phyloP scores from a whole-genome alignment of 2,888 invertebrate genomes.

The Archips xylosteana region DNA sequence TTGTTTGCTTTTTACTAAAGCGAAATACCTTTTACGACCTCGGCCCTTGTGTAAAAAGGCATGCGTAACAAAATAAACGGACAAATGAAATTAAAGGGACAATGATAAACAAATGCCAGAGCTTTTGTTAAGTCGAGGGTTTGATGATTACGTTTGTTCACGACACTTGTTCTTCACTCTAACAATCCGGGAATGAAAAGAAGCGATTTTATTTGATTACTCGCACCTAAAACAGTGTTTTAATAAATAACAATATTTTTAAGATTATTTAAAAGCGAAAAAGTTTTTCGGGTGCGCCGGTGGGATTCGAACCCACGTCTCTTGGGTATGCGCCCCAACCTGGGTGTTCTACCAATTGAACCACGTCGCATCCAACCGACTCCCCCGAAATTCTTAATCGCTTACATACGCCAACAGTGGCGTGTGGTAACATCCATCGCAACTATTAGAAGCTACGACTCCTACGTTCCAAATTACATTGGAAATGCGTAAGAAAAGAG shows the following conservation, averaged over 20 bases:
- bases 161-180: neutral
- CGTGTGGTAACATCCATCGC: too few species aligned
- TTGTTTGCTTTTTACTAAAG: neutral
- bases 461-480: too few species aligned
- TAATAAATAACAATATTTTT: neutral
- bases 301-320: too few species aligned
- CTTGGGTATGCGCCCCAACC: too few species aligned
- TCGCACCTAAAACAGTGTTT: neutral
- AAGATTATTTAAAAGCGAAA: too few species aligned
- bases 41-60: slow-evolving; percentile 8
- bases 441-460: too few species aligned
- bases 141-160: slow-evolving; percentile 4
- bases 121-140: slow-evolving; percentile 16
- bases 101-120: slow-evolving; percentile 16
- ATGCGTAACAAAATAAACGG: slow-evolving; percentile 12
- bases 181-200: neutral
- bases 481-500: too few species aligned
- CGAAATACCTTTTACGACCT: slow-evolving; percentile 2
- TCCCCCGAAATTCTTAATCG: too few species aligned
- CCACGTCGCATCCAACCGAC: too few species aligned
- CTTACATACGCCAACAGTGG: too few species aligned
- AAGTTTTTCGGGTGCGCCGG: too few species aligned
- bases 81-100: slow-evolving; percentile 28
- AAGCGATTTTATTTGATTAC: neutral
- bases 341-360: too few species aligned